Conservation (phyloP, 1,140 invertebrate genomes). For the Polyergus mexicanus region DNA sequence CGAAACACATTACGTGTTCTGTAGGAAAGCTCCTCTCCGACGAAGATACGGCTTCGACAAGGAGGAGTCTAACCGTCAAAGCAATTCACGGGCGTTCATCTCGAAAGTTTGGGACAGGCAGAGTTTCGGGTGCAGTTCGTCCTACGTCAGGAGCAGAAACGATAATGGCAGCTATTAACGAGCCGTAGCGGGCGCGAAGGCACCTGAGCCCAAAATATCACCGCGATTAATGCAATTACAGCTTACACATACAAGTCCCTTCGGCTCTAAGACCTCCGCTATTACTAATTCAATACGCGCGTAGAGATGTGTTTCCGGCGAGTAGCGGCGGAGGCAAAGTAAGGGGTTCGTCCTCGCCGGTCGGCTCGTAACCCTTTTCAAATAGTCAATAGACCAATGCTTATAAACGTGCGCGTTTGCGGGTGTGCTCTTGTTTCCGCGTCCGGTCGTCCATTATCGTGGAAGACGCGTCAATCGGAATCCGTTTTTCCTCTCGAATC, state of each 20-base stretch:
- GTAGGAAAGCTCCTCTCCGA: slow-evolving; percentile 4
- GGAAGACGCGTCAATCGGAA: not conserved
- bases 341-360: slow-evolving; percentile 21
- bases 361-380: slow-evolving; percentile 26
- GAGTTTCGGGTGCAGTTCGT: slow-evolving; percentile 71
- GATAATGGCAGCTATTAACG: slow-evolving; percentile 86
- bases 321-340: not conserved
- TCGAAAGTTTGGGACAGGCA: slow-evolving; percentile 65
- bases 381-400: slow-evolving; percentile 36
- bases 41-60: not conserved
- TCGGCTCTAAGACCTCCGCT: slow-evolving; percentile 76
- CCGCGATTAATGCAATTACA: slow-evolving; percentile 86
- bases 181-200: slow-evolving; percentile 81
- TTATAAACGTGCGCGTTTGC: not conserved
- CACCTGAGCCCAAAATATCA: slow-evolving; percentile 86
- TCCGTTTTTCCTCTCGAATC: not conserved
- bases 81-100: slow-evolving; percentile 45
- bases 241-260: slow-evolving; percentile 83
- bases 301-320: slow-evolving; percentile 69
- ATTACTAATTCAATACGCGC: slow-evolving; percentile 80
- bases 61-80: slow-evolving; percentile 53
- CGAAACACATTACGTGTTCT: not conserved
- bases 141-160: slow-evolving; percentile 70
- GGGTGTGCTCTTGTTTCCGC: not conserved
- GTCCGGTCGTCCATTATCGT: not conserved